Percentiles rank a stretch among this genome's conserved stretches.
phyloP scores from a whole-genome alignment of 2,888 invertebrate species.

The Morinoia aosen region DNA sequence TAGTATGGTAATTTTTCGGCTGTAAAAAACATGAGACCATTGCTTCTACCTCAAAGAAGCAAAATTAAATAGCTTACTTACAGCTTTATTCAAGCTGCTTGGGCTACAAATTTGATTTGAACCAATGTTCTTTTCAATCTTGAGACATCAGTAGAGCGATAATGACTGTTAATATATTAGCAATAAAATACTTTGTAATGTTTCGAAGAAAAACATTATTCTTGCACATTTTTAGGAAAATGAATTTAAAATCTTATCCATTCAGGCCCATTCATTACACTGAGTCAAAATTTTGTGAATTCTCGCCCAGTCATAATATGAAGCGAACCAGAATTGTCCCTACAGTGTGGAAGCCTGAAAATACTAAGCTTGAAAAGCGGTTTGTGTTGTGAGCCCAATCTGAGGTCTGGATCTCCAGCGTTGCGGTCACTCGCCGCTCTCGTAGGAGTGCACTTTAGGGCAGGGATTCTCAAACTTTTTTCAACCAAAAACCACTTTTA shows the following conservation, averaged over 20 bases:
- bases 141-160: not conserved
- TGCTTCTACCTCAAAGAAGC: not conserved
- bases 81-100: not conserved
- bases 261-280: too few species aligned
- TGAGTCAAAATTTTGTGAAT: not conserved
- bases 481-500: too few species aligned
- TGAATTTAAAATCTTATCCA: not conserved
- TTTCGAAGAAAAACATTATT: not conserved
- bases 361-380: not conserved
- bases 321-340: not conserved
- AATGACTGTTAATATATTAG: not conserved
- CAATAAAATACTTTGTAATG: not conserved
- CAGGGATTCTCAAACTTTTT: too few species aligned
- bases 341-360: not conserved
- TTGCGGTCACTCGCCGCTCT: not conserved
- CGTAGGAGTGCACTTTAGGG: not conserved
- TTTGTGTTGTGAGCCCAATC: not conserved
- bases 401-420: not conserved
- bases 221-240: not conserved
- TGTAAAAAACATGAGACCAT: not conserved
- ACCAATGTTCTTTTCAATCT: not conserved
- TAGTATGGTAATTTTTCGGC: not conserved
- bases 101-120: not conserved
- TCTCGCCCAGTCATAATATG: not conserved
- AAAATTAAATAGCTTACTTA: not conserved